Conservation (phyloP, 2,113 vertebrate genomes). For the Motacilla tschutschensis region DNA sequence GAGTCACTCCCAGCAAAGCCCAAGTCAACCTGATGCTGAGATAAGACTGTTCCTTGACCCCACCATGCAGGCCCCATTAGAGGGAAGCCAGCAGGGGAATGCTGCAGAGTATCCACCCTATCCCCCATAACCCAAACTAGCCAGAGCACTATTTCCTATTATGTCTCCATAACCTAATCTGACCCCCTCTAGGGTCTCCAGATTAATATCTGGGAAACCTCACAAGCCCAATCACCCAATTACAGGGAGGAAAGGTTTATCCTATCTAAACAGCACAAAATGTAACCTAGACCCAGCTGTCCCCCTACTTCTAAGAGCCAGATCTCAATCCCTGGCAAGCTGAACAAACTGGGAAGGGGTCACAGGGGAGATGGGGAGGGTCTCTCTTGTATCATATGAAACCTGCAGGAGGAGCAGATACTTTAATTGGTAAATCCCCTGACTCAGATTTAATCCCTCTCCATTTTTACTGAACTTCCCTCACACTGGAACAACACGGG, state of each 20-base stretch:
- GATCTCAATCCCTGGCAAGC: constrained; percentile 56
- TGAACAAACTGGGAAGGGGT: constrained; percentile 49
- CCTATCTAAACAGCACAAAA: constrained; percentile 69
- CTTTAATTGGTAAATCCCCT: constrained; percentile 41
- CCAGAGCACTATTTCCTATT: constrained; percentile 68
- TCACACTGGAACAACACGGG: not conserved
- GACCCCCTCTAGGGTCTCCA: constrained; percentile 50
- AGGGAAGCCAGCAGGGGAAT: constrained; percentile 13
- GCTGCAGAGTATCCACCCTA: constrained; percentile 18
- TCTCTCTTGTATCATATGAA: constrained; percentile 24
- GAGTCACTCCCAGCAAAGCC: not conserved
- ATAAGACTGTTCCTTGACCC: constrained; percentile 12
- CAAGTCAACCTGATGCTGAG: not conserved
- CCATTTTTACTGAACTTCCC: not conserved
- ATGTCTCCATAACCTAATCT: constrained; percentile 70
- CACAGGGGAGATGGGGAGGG: constrained; percentile 10
- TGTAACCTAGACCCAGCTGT: constrained; percentile 57
- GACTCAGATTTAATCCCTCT: constrained; percentile 28
- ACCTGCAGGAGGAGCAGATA: constrained; percentile 44
- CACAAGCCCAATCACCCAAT: constrained; percentile 57
- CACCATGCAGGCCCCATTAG: not conserved
- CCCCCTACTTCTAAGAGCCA: constrained; percentile 12
- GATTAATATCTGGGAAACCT: constrained; percentile 71
- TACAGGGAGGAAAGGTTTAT: constrained; percentile 68
- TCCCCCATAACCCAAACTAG: constrained; percentile 67